A percentile compares a stretch with the other conserved stretches of the same genome.
Evolutionary conservation across 1,140 invertebrate genomes (phyloP).

Genomic region (Pseudachorutes palmiensis): DNA sequence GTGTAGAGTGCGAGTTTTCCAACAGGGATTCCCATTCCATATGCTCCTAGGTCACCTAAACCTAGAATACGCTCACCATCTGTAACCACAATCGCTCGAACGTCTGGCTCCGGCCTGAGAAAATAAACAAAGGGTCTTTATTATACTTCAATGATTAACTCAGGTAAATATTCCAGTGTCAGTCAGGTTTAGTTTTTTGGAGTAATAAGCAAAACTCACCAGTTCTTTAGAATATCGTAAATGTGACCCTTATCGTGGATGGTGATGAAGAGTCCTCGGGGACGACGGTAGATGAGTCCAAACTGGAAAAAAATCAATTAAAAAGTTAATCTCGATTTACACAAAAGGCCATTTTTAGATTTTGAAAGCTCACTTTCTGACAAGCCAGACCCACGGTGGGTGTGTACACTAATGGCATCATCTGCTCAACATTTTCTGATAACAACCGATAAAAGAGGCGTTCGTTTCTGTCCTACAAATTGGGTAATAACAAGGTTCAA

Average conservation of each 20-base stretch:
- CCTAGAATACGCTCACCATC: conserved; percentile 90
- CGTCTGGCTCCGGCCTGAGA: conserved; percentile 74
- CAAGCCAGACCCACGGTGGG: conserved; percentile 89
- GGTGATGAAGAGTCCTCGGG: conserved; percentile 89
- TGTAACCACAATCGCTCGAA: conserved; percentile 85
- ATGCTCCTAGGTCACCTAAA: conserved; percentile 84
- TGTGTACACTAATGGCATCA: conserved; percentile 96
- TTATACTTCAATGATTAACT: no score
- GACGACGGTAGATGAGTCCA: conserved; percentile 83
- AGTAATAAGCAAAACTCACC: conserved; percentile 48
- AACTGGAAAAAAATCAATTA: conserved; percentile 46
- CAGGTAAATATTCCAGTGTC: no score
- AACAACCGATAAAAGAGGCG: conserved; percentile 89
- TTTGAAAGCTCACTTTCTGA: conserved; percentile 54
- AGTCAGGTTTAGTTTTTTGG: no score
- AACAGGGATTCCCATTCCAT: conserved; percentile 89
- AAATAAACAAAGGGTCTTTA: no score
- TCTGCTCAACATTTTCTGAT: conserved; percentile 83
- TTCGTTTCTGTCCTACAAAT: no score
- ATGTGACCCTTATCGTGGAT: conserved; percentile 92
- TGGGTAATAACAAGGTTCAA: no score
- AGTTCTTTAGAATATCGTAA: conserved; percentile 72
- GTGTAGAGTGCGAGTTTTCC: conserved; percentile 87
- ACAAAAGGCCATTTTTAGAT: neutral
- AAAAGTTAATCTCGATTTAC: neutral